phyloP scores from a whole-genome alignment of 2,113 vertebrate genomes.

The Podarcis raffonei region DNA sequence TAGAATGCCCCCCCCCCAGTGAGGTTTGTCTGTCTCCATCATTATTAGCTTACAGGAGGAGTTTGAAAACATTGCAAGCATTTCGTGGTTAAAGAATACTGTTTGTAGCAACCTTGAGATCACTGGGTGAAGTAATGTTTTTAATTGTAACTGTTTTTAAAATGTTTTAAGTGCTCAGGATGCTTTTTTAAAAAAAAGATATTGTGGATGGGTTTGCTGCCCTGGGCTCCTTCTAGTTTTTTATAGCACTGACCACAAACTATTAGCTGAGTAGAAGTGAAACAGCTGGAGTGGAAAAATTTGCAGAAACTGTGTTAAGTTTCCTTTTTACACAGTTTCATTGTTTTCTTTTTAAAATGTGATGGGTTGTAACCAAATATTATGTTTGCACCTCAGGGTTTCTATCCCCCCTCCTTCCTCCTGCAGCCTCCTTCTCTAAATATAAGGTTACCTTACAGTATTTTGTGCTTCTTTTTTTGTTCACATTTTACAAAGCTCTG shows the following conservation, averaged over 20 bases:
- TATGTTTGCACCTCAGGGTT: not conserved
- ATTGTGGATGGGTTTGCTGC: no score
- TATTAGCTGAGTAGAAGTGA: slow-evolving; percentile 10
- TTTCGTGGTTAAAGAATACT: no score
- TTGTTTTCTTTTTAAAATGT: not conserved
- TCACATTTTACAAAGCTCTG: not conserved
- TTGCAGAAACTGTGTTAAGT: not conserved
- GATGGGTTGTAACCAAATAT: not conserved
- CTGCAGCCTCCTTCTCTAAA: not conserved
- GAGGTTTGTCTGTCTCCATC: no score
- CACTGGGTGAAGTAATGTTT: no score
- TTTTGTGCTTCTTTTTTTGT: not conserved
- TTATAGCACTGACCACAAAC: slow-evolving; percentile 15
- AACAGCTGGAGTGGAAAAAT: slow-evolving; percentile 23
- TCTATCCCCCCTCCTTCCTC: not conserved
- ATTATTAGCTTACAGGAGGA: no score
- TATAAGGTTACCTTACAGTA: not conserved
- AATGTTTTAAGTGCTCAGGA: no score
- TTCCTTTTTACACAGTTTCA: not conserved
- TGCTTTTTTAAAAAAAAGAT: no score
- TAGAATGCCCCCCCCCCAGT: no score
- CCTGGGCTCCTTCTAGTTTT: not conserved
- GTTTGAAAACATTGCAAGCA: no score
- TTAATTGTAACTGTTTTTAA: no score
- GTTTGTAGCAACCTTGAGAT: no score